These are phyloP conservation scores for Euzophera pinguis DNA, from an alignment of 2,888 invertebrate genomes.

Conservation along the genomic window DNA sequence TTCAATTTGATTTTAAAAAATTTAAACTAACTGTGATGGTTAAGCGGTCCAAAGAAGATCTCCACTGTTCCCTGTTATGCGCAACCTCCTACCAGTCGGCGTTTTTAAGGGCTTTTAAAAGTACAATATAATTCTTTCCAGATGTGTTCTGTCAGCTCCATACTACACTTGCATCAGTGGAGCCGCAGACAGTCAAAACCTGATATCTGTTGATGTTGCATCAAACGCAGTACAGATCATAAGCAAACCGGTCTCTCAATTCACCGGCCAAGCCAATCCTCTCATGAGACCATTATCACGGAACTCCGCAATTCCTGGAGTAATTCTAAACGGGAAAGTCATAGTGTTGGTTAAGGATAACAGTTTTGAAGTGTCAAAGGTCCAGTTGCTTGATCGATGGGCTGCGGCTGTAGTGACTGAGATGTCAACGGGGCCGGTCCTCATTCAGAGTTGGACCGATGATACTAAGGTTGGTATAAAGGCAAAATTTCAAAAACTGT, in stretches of 20 bases:
- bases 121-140: conserved; percentile 40
- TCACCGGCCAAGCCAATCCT: conserved; percentile 19
- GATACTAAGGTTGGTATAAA: conserved; percentile 45
- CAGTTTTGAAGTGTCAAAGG: conserved; percentile 44
- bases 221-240: conserved; percentile 71
- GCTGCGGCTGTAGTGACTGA: conserved; percentile 58
- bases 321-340: conserved; percentile 56
- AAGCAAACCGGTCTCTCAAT: conserved; percentile 64
- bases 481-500: no score
- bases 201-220: conserved; percentile 82
- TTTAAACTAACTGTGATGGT: not conserved
- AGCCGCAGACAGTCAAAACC: conserved; percentile 58
- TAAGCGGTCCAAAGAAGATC: no score
- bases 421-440: conserved; percentile 42
- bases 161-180: conserved; percentile 83
- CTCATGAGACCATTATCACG: conserved; percentile 48
- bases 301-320: conserved; percentile 52
- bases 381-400: conserved; percentile 38
- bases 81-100: no score
- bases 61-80: no score
- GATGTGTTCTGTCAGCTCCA: conserved; percentile 82
- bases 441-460: conserved; percentile 60
- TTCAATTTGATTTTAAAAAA: no score
- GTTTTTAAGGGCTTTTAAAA: no score
- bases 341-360: conserved; percentile 55